Base-by-base conservation (phyloP, 2,113 vertebrate species). In the Eublepharis macularius region DNA sequence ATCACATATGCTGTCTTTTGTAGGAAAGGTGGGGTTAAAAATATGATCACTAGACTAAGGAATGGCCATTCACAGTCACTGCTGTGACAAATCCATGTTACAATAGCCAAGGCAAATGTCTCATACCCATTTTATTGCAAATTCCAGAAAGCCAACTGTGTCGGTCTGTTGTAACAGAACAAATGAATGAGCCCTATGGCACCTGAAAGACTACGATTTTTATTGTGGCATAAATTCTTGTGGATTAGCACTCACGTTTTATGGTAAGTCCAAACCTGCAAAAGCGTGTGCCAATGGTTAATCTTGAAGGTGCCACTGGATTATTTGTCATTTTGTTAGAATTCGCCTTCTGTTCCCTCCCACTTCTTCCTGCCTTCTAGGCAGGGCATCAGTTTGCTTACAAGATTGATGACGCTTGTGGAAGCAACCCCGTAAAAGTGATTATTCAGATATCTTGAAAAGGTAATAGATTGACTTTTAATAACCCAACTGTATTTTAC, bases 401-500 rank as follows among this genome's bases (percentile, higher is more conserved):
- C 41, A 87, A 70, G 85, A 87, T 82, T 81, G 68, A 81, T 86
- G 80, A 21, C 51, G 76, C 60, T 82, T 77, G 49, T 43, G 49
- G 80, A 82, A 69, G 70, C 47, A 76, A 76, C 49, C 82, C 68
- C 65, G 70, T 36, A 57, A 43, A 68, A 76, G 72, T 76, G 70
- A 75, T 81, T 80, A 86, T 82, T 85, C 77, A 85, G 47, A 77
- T 47, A 82, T 57, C 39, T 76, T 77, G 63, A 69, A 82, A 74
- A 77, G 21, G 36, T 76, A 82, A 87, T 69, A 63, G 79, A 76
- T 87, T 75, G 76, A 16, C 63, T 82, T 82, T 87, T 82, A 82
- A 87, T 76, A 82, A 77, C 47, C 85, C 36, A 36, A 13, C 19
- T 57, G 63, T 70, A 82, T 80, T 80, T 85, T 87, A 54, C 14